Percentiles rank a stretch among this genome's conserved stretches.
Conservation (phyloP, 2,888 invertebrate genomes). For the Diloba caeruleocephala region DNA sequence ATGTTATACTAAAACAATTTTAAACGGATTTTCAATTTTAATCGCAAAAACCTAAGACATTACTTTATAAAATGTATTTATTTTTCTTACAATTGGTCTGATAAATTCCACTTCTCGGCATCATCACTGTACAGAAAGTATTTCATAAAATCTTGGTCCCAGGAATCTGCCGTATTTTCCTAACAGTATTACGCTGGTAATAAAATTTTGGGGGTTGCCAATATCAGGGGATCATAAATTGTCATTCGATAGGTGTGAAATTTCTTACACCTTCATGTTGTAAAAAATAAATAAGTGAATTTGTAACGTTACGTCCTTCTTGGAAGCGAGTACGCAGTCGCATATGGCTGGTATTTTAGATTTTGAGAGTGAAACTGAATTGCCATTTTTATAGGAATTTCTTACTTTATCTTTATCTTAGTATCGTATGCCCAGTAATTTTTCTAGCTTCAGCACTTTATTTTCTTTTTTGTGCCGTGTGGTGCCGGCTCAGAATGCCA, state of each 20-base stretch:
- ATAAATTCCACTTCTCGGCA: slow-evolving; percentile 4
- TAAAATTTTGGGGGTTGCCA: slow-evolving; percentile 68
- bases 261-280: slow-evolving; percentile 38
- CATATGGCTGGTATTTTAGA: neutral
- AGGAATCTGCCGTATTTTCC: slow-evolving; percentile 58
- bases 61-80: too few species aligned
- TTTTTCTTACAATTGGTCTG: neutral
- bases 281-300: slow-evolving; percentile 50
- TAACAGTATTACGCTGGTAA: slow-evolving; percentile 69
- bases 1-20: too few species aligned
- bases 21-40: too few species aligned
- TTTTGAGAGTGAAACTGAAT: too few species aligned
- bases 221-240: slow-evolving; percentile 68
- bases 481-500: too few species aligned
- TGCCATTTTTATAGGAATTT: too few species aligned
- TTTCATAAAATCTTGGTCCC: slow-evolving; percentile 24
- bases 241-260: slow-evolving; percentile 55
- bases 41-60: too few species aligned
- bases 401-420: too few species aligned
- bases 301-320: slow-evolving; percentile 31
- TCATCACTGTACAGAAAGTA: slow-evolving; percentile 7
- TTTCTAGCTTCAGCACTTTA: too few species aligned
- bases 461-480: too few species aligned
- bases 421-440: too few species aligned
- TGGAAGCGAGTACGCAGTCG: neutral